phyloP scores from a whole-genome alignment of 2,113 vertebrate species.

The Eclectus roratus region DNA sequence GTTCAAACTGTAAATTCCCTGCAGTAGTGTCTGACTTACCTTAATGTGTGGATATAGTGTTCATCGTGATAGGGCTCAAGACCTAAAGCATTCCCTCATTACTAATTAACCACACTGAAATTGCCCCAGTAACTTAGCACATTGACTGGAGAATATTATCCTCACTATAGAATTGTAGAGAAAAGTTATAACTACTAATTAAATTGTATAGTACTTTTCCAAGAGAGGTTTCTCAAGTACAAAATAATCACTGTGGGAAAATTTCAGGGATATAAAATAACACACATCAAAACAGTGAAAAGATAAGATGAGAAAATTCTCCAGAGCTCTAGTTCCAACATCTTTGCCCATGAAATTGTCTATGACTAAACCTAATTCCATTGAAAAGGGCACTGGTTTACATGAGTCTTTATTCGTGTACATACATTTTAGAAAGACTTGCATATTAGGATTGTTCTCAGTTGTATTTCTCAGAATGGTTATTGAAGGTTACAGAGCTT shows the following conservation, averaged over 20 bases:
- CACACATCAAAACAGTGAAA: neutral
- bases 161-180: neutral
- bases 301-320: neutral
- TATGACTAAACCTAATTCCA: neutral
- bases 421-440: neutral
- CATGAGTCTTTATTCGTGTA: neutral
- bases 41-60: neutral
- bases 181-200: conserved; percentile 1
- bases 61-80: neutral
- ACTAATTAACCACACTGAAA: neutral
- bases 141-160: neutral
- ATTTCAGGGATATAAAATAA: neutral
- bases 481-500: neutral
- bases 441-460: neutral
- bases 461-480: neutral
- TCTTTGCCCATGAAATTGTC: neutral
- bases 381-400: neutral
- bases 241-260: neutral
- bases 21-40: neutral
- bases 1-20: neutral
- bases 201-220: neutral
- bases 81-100: neutral
- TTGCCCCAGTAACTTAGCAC: neutral
- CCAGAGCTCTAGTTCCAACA: neutral
- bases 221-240: neutral